Conservation (phyloP, 2,113 vertebrate species). For the Zapornia atra region DNA sequence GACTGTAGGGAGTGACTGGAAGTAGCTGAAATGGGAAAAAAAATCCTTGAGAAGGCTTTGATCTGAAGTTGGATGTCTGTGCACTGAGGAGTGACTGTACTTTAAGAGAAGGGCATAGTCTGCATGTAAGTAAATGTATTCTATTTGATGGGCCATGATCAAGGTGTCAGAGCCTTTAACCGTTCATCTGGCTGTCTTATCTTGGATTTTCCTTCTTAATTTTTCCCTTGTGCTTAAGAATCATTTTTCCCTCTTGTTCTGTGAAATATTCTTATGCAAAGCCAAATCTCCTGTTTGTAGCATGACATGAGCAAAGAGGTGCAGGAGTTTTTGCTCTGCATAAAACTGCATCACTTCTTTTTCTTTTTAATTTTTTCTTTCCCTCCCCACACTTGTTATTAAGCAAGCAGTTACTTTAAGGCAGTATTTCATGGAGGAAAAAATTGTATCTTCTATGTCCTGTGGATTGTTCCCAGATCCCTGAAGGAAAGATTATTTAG, state of each 20-base stretch:
- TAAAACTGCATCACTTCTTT: not conserved
- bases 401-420: not conserved
- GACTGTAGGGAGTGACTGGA: not conserved
- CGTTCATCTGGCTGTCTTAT: not conserved
- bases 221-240: not conserved
- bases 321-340: not conserved
- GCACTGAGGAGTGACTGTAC: not conserved
- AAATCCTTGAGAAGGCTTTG: not conserved
- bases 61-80: not conserved
- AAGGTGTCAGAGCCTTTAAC: not conserved
- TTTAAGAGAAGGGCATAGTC: not conserved
- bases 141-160: conserved; percentile 12
- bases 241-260: not conserved
- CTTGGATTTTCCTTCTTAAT: conserved; percentile 10
- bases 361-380: not conserved
- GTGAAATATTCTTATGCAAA: conserved; percentile 17
- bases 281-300: not conserved
- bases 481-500: not conserved
- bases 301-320: not conserved
- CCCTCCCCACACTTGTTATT: not conserved
- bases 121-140: conserved; percentile 7
- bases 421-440: not conserved
- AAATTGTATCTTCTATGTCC: not conserved
- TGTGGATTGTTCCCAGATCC: not conserved
- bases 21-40: not conserved